Evolutionary conservation across 1,140 invertebrate species (phyloP).

Genomic region (Lepeophtheirus salmonis): DNA sequence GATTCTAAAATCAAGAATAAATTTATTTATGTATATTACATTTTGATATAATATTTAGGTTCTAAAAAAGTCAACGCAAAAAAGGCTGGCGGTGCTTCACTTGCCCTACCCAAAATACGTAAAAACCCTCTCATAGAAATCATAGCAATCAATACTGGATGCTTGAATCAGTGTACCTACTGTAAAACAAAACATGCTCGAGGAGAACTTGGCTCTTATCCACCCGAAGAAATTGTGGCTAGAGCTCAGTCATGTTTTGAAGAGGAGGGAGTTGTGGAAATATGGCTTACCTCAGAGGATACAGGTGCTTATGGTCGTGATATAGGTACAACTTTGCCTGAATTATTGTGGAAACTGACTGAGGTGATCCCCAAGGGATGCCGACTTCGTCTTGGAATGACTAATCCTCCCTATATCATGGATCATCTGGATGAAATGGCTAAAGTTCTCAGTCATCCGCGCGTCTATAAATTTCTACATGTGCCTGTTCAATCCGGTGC

Average conservation of each 20-base stretch:
- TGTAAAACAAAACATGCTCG: slow-evolving; percentile 96
- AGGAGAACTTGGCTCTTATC: slow-evolving; percentile 84
- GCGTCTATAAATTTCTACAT: slow-evolving; percentile 87
- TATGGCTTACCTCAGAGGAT: slow-evolving; percentile 98
- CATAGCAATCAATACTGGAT: slow-evolving; percentile 91
- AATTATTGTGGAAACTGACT: slow-evolving; percentile 65
- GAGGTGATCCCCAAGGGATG: slow-evolving; percentile 75
- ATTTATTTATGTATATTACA: no score
- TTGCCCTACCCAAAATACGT: slow-evolving; percentile 77
- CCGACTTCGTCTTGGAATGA: slow-evolving; percentile 59
- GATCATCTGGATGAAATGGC: slow-evolving; percentile 83
- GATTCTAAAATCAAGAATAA: no score
- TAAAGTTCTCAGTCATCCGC: slow-evolving; percentile 62
- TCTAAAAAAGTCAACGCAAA: slow-evolving; percentile 52
- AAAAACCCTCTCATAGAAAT: slow-evolving; percentile 93
- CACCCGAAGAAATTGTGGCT: slow-evolving; percentile 34
- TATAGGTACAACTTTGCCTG: slow-evolving; percentile 67
- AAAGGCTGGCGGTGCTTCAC: slow-evolving; percentile 63
- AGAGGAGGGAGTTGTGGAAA: slow-evolving; percentile 84
- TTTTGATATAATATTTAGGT: slow-evolving; percentile 53
- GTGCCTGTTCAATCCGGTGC: slow-evolving; percentile 91
- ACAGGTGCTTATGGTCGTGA: slow-evolving; percentile 91
- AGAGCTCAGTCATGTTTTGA: slow-evolving; percentile 52
- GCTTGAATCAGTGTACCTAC: slow-evolving; percentile 94
- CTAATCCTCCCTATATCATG: slow-evolving; percentile 92